Conservation (phyloP, 2,888 invertebrate genomes). For the Synergus japonicus region DNA sequence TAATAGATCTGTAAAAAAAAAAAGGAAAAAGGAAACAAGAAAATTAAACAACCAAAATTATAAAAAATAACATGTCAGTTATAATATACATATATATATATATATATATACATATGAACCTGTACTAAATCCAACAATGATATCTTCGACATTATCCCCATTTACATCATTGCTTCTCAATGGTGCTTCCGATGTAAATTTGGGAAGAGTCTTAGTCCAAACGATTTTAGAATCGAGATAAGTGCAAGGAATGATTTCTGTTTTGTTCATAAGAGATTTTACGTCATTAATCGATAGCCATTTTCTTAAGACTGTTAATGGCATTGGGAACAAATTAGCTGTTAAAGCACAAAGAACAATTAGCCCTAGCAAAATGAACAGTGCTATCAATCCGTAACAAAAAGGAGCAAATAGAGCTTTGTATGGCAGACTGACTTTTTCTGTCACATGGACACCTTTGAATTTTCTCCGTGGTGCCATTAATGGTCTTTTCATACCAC, state of each 20-base stretch:
- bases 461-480: constrained; percentile 86
- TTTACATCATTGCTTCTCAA: constrained; percentile 86
- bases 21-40: constrained; percentile 23
- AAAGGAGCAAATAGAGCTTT: constrained; percentile 82
- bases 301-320: constrained; percentile 81
- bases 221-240: constrained; percentile 81
- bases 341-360: constrained; percentile 82
- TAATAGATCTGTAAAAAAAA: constrained; percentile 44
- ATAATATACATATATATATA: constrained; percentile 23
- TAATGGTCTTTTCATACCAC: constrained; percentile 84
- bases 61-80: constrained; percentile 9
- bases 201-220: constrained; percentile 85
- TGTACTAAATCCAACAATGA: constrained; percentile 88
- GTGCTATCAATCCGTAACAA: constrained; percentile 82
- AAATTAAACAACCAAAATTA: constrained; percentile 35
- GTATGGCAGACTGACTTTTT: constrained; percentile 79
- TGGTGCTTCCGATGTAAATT: constrained; percentile 86
- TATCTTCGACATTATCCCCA: constrained; percentile 84
- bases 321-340: constrained; percentile 83
- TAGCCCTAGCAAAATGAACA: constrained; percentile 81
- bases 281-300: constrained; percentile 78
- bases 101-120: constrained; percentile 77
- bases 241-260: constrained; percentile 80
- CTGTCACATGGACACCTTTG: constrained; percentile 77
- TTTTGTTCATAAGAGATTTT: constrained; percentile 54